These are phyloP conservation scores for Anolis sagrei DNA, from an alignment of 2,113 vertebrate genomes.

Conservation along the genomic window DNA sequence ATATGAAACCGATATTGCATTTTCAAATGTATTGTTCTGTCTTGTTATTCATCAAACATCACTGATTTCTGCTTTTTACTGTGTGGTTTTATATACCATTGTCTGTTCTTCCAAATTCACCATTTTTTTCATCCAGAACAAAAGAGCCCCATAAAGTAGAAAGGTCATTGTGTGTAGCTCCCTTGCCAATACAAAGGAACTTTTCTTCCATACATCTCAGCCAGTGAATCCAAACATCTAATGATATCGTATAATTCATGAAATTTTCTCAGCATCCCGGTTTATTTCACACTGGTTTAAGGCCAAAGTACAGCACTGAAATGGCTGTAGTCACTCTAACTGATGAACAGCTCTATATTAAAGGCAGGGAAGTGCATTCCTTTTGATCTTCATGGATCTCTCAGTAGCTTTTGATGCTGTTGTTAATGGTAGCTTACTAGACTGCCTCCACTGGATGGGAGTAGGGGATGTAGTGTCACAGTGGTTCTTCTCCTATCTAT, in stretches of 20 bases:
- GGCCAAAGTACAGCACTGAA: too few species aligned
- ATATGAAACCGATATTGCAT: constrained; percentile 20
- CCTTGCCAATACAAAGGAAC: not conserved
- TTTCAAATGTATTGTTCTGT: not conserved
- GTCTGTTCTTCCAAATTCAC: constrained; percentile 1
- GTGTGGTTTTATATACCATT: not conserved
- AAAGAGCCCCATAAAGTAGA: not conserved
- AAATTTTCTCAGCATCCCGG: not conserved
- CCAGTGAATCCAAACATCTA: not conserved
- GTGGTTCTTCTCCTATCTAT: too few species aligned
- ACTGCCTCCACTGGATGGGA: too few species aligned
- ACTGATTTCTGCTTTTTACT: constrained; percentile 13
- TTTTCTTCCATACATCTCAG: not conserved
- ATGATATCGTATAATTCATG: not conserved
- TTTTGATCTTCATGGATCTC: too few species aligned
- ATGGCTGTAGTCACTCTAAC: too few species aligned
- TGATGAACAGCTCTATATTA: too few species aligned
- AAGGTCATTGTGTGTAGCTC: not conserved
- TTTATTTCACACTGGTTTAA: too few species aligned
- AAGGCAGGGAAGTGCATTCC: too few species aligned
- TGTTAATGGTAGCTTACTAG: too few species aligned
- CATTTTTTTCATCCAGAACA: not conserved
- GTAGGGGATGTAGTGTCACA: too few species aligned
- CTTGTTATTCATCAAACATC: not conserved
- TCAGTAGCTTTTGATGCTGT: too few species aligned